These are phyloP conservation scores for Dissostichus mawsoni DNA, from an alignment of 2,113 vertebrate genomes.

Conservation along the genomic window DNA sequence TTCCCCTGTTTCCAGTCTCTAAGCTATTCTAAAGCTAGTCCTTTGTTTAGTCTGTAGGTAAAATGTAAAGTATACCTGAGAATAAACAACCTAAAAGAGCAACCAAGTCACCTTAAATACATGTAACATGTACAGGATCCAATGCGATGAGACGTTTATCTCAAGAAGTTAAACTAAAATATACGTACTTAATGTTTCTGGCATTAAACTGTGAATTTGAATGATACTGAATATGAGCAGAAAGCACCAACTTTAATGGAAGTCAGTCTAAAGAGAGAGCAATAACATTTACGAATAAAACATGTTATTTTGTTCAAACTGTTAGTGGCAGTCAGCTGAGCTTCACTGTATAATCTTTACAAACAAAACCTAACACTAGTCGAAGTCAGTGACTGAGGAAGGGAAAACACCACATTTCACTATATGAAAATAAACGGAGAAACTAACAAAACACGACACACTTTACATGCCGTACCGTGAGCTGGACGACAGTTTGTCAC, in stretches of 20 bases:
- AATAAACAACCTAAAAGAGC: background rate
- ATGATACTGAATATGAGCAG: background rate
- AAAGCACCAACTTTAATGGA: background rate
- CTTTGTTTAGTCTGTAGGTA: no score
- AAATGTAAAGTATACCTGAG: background rate
- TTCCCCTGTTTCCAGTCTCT: no score
- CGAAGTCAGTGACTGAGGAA: background rate
- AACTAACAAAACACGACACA: background rate
- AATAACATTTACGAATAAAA: background rate
- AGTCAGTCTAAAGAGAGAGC: background rate
- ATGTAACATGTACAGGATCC: background rate
- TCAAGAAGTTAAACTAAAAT: background rate
- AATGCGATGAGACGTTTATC: background rate
- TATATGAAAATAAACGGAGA: constrained; percentile 33
- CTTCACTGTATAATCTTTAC: background rate
- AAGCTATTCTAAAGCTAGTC: no score
- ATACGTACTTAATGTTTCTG: background rate
- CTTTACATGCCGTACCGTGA: background rate
- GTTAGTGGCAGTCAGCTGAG: background rate
- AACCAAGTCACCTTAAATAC: background rate
- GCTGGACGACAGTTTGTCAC: no score
- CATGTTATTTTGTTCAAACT: background rate
- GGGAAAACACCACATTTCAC: background rate
- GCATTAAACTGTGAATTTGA: no score
- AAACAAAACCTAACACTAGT: background rate